Base-by-base conservation (phyloP, 2,797 vertebrate genomes). In the Sparidentex hasta region DNA sequence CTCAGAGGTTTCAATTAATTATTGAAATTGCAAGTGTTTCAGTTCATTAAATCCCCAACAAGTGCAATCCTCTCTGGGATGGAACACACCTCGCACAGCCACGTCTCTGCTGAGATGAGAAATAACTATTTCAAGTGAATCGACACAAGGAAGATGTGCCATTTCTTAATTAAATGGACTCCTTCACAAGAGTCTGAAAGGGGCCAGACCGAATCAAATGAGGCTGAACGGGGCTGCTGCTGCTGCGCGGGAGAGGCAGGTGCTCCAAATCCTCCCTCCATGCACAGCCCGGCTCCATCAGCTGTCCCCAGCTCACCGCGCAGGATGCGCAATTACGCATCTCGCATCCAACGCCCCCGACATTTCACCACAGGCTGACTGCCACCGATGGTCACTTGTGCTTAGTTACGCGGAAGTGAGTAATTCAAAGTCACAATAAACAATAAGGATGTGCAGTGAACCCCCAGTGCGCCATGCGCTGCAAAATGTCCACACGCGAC, bases 301-400 rank as follows among this genome's bases (percentile, higher is more conserved):
- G 79, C 88, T 92, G 74, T 58, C 54, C 68, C 48, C 59, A 74
- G 59, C 65, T 48, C 65, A 57, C 67, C 71, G 29, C 1, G 29
- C 29, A 75, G 14, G 61, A 52, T 76, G 82, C 80, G 78, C 68
- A 87, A 85, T 86, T 73, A 87, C 77, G 84, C 87, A 83, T 47
- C 2, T 46, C 13, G 16, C 47, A 67, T 16, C 11, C 72, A 9
- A 11, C 20, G 17, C 7, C 43, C 4, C 18, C 74, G 25, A 18
- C 25, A n/a, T 51, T 5, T 20, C 27, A 41, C 1, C 59, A 58
- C 71, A 25, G 12, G 6, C 46, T 55, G 38, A 25, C 5, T 3
- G 52, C 17, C 48, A 41, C 52, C 0, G 13, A 27, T 4, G 20
- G 2, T 1, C 63, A 47, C 18, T 11, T 63, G 6, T 18, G 21